Base-by-base conservation (phyloP, 1,140 invertebrate genomes). In the Euglossa dilemma region DNA sequence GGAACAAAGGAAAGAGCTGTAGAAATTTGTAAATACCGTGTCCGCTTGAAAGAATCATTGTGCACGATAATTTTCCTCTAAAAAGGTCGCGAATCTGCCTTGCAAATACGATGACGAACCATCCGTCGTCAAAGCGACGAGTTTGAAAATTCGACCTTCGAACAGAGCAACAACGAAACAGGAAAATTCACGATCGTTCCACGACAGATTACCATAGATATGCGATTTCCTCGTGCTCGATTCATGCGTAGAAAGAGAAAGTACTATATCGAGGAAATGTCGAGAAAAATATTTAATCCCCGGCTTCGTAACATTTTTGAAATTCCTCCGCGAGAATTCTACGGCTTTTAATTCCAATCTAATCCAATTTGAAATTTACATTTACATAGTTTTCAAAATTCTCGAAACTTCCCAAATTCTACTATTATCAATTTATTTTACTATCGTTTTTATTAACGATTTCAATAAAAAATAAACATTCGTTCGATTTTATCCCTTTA, bases 151-250 rank as follows among this genome's bases (percentile, higher is more conserved):
- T 12, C 69, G 50, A 71, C 69, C 69, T 71, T 71, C 25, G 47
- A 3, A 8, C n/a, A 8, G 11, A 7, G n/a, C 14, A n/a, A n/a
- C 12, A 14, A 50, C n/a, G 12, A 20, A 52, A 20, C 25, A 20
- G 54, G 47, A 71, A 54, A 71, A 71, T 71, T 71, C n/a, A 28
- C 25, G 20, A 54, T 20, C 25, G 23, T 71, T 71, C 47, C 25
- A 16, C 23, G 5, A 69, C 23, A 16, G 20, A 25, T 70, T 63
- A 12, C 12, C 16, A 36, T 4, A 36, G 36, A 36, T 36, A 9
- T 8, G 25, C 18, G 2, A 71, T 52, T 54, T 52, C 69, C 45
- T 71, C 16, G 16, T 28, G 16, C 45, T 71, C 50, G 18, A 36
- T 20, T 20, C 50, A 9, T 67, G 36, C 36, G n/a, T 28, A 28